Percentiles rank a stretch among this genome's conserved stretches.
Conservation (phyloP, 2,888 invertebrate species). For the Blomia tropicalis region DNA sequence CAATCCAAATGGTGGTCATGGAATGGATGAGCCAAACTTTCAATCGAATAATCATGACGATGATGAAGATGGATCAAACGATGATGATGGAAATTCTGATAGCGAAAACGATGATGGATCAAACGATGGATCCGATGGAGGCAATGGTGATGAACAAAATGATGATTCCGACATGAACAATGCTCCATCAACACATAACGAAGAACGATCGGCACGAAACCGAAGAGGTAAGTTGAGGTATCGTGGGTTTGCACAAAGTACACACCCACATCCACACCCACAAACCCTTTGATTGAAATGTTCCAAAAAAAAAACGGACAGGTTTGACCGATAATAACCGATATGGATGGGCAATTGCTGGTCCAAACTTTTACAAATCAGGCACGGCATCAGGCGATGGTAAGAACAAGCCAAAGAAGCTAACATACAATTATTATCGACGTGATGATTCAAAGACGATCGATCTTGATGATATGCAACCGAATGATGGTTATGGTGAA, state of each 20-base stretch:
- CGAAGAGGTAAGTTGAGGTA: no score
- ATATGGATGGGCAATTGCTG: background rate
- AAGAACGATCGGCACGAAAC: background rate
- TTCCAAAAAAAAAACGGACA: background rate
- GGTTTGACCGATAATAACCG: background rate
- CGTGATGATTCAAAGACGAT: background rate
- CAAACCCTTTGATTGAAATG: background rate
- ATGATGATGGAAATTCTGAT: background rate
- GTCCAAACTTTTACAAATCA: conserved; percentile 4
- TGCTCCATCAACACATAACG: background rate
- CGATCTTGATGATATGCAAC: background rate
- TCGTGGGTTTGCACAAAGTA: background rate
- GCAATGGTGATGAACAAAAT: background rate
- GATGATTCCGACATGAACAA: conserved; percentile 2
- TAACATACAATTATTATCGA: background rate
- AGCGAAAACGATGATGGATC: background rate
- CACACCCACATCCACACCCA: background rate
- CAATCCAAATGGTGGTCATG: background rate
- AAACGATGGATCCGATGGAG: background rate
- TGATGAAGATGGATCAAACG: background rate
- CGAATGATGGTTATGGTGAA: background rate
- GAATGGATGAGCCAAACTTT: background rate
- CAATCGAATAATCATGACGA: background rate
- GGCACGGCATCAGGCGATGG: background rate
- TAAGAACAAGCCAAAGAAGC: conserved; percentile 6